phyloP scores from a whole-genome alignment of 2,888 invertebrate species.

The Euphydryas editha region DNA sequence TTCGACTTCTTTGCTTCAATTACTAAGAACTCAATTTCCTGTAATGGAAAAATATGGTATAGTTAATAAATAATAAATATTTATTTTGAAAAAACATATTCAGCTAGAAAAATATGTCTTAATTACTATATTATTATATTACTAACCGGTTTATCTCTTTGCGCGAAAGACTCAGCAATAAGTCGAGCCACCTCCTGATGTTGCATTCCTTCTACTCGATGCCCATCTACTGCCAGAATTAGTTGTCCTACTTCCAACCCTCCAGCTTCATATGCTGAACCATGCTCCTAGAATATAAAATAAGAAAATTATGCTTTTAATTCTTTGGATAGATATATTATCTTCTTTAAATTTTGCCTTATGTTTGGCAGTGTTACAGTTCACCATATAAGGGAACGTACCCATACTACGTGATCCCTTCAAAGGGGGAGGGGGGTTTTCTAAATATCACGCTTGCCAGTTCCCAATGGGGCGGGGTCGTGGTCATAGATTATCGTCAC shows the following conservation, averaged over 20 bases:
- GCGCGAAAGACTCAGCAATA: slow-evolving; percentile 96
- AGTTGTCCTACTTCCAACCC: slow-evolving; percentile 97
- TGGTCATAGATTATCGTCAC: no score
- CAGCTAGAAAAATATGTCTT: neutral
- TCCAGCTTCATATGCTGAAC: slow-evolving; percentile 96
- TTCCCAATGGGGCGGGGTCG: no score
- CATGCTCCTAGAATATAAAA: slow-evolving; percentile 89
- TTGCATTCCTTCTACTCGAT: slow-evolving; percentile 89
- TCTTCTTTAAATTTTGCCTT: no score
- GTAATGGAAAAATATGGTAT: slow-evolving; percentile 48
- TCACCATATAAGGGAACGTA: no score
- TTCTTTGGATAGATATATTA: no score
- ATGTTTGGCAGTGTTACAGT: no score
- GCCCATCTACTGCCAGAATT: slow-evolving; percentile 95
- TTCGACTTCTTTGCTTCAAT: slow-evolving; percentile 96
- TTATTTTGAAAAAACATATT: no score
- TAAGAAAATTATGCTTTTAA: no score
- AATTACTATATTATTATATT: neutral
- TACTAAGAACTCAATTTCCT: slow-evolving; percentile 96
- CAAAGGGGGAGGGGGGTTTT: no score
- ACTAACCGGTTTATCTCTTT: slow-evolving; percentile 87
- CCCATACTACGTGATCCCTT: no score
- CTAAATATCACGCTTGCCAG: no score
- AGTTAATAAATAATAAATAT: neutral
- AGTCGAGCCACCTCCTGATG: slow-evolving; percentile 96